These are phyloP conservation scores for Caloenas nicobarica DNA, from an alignment of 2,113 vertebrate genomes.

Conservation along the genomic window DNA sequence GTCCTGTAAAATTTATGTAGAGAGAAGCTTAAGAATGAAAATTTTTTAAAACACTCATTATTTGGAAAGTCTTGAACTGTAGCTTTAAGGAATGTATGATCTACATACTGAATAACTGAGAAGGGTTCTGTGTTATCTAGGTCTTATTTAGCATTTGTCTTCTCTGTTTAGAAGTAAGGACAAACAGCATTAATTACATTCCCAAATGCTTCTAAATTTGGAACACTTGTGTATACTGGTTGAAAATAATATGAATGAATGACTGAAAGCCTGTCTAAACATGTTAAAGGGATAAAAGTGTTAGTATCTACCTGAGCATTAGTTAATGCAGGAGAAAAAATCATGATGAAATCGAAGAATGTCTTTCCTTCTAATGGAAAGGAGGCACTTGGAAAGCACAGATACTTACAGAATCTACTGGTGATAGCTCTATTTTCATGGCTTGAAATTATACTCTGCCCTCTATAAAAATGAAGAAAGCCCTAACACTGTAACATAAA, in stretches of 20 bases:
- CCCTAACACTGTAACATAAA: not conserved
- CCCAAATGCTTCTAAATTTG: constrained; percentile 13
- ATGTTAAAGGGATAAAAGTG: not conserved
- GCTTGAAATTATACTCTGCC: not conserved
- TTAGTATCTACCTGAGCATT: not conserved
- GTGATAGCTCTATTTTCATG: not conserved
- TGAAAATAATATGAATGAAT: not conserved
- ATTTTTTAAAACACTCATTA: not conserved
- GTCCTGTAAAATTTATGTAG: not conserved
- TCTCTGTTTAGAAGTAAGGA: not conserved
- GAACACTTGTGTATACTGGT: not conserved
- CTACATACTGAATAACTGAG: not conserved
- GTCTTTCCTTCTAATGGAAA: not conserved
- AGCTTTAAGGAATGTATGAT: not conserved
- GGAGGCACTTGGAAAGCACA: not conserved
- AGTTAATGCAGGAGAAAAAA: not conserved
- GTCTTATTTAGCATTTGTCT: not conserved
- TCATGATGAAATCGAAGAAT: not conserved
- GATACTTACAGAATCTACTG: not conserved
- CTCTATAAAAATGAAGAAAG: not conserved
- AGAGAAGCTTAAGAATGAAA: not conserved
- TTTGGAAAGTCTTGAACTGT: not conserved
- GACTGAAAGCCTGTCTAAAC: not conserved
- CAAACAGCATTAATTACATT: not conserved
- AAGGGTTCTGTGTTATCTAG: not conserved